phyloP scores from a whole-genome alignment of 2,797 vertebrate genomes.

The Sus cebifrons region DNA sequence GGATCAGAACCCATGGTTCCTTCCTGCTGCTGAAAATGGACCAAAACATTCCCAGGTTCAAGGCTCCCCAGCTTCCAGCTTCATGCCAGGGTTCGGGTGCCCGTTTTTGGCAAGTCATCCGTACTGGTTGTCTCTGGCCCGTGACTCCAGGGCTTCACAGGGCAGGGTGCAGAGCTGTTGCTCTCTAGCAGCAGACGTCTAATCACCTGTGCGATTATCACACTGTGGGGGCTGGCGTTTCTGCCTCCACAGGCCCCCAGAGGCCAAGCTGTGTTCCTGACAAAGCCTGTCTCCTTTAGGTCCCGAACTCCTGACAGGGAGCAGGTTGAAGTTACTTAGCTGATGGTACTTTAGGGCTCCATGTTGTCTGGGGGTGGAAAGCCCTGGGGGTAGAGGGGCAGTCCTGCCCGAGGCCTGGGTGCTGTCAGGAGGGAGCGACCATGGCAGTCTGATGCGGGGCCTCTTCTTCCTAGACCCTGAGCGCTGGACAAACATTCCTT shows the following conservation, averaged over 20 bases:
- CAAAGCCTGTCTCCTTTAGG: background rate
- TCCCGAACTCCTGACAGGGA: background rate
- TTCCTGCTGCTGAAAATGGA: background rate
- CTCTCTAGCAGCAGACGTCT: background rate
- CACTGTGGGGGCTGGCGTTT: background rate
- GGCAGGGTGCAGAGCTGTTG: background rate
- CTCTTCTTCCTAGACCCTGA: conserved; percentile 94
- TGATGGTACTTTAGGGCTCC: fast-evolving
- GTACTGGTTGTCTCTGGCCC: background rate
- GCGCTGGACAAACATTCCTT: conserved; percentile 98
- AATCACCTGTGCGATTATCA: too few species aligned
- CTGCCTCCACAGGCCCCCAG: background rate
- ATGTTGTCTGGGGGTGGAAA: background rate
- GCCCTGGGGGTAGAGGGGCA: background rate
- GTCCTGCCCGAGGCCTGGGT: too few species aligned
- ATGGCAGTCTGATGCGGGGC: background rate
- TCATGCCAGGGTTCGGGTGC: background rate
- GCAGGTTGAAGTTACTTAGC: background rate
- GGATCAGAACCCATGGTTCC: background rate
- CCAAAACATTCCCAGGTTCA: background rate
- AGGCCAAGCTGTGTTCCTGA: background rate
- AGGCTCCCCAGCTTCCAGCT: background rate
- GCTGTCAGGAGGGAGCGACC: background rate
- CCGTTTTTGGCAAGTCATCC: background rate
- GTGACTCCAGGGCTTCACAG: fast-evolving